phyloP scores from a whole-genome alignment of 2,113 vertebrate species.

The human (Homo sapiens) region DNA sequence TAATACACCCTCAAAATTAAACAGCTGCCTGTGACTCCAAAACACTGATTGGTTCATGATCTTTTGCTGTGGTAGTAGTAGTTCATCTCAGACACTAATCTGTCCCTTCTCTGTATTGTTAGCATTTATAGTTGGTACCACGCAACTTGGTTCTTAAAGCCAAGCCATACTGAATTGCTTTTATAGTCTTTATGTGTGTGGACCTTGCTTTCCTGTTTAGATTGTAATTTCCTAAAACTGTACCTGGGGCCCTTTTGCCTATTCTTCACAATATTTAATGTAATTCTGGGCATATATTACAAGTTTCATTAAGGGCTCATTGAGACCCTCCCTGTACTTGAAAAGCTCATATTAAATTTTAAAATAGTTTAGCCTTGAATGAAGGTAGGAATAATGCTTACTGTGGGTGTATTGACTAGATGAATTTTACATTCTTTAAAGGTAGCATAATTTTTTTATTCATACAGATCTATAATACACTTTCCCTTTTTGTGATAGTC shows the following conservation, averaged over 20 bases:
- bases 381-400: neutral
- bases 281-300: conserved; percentile 3
- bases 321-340: neutral
- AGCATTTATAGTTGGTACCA: neutral
- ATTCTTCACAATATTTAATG: neutral
- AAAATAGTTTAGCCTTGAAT: neutral
- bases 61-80: neutral
- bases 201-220: neutral
- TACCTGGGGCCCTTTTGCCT: neutral
- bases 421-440: conserved; percentile 40
- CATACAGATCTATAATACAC: neutral
- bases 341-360: conserved; percentile 37
- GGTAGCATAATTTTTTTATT: conserved; percentile 1
- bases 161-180: neutral
- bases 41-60: neutral
- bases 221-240: conserved; percentile 42
- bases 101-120: neutral
- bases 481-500: conserved; percentile 9
- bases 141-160: neutral
- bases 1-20: neutral
- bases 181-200: neutral
- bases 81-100: neutral
- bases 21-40: neutral
- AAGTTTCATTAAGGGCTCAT: conserved; percentile 20
- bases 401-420: conserved; percentile 11